These are phyloP conservation scores for Eledone cirrhosa DNA, from an alignment of 2,888 invertebrate genomes.

Conservation along the genomic window DNA sequence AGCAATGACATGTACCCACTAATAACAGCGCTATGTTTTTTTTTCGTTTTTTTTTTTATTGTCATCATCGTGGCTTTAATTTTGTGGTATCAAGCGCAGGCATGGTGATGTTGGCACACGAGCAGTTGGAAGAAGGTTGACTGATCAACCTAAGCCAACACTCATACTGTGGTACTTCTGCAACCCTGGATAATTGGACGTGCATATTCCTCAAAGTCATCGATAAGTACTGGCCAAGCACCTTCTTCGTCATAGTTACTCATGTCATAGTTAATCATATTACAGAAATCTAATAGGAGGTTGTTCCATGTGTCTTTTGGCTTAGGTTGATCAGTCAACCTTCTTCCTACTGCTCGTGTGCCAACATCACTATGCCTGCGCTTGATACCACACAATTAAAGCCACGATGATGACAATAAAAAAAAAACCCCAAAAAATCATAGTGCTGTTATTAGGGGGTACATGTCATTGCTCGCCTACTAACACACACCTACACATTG, in stretches of 20 bases:
- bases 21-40: slow-evolving; percentile 9
- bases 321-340: slow-evolving; percentile 77
- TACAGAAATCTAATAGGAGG: slow-evolving; percentile 92
- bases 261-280: slow-evolving; percentile 94
- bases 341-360: slow-evolving; percentile 26
- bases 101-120: slow-evolving; percentile 23
- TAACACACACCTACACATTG: slow-evolving; percentile 5
- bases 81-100: slow-evolving; percentile 22
- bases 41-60: not conserved
- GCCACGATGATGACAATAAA: not conserved
- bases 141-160: not conserved
- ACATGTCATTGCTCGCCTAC: not conserved
- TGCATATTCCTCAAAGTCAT: slow-evolving; percentile 89
- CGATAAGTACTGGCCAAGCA: slow-evolving; percentile 97
- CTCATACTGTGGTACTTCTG: slow-evolving; percentile 54
- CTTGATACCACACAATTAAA: slow-evolving; percentile 4
- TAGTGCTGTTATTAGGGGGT: slow-evolving; percentile 14
- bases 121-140: slow-evolving; percentile 25
- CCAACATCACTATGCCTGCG: slow-evolving; percentile 21
- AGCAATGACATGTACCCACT: slow-evolving; percentile 3
- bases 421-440: no score
- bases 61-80: not conserved
- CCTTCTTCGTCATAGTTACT: slow-evolving; percentile 98
- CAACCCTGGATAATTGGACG: slow-evolving; percentile 68
- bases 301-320: slow-evolving; percentile 99